Conservation (phyloP, 2,113 vertebrate species). For the Paradoxurus hermaphroditus region DNA sequence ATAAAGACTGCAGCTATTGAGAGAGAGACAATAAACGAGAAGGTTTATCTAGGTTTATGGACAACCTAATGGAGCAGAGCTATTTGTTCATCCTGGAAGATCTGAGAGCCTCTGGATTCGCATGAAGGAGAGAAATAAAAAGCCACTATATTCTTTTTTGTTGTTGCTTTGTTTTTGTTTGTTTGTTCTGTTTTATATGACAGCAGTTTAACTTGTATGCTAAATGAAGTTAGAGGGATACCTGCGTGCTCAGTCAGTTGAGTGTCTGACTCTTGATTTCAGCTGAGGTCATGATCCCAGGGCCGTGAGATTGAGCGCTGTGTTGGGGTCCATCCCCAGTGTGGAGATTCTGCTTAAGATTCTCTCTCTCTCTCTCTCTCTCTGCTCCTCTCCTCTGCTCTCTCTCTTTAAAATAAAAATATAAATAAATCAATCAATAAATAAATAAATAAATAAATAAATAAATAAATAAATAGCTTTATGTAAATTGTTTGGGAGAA, state of each 20-base stretch:
- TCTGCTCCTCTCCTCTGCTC: too few species aligned
- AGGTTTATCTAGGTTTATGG: background rate
- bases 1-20: background rate
- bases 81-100: background rate
- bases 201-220: background rate
- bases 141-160: background rate
- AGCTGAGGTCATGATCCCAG: too few species aligned
- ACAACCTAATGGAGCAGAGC: background rate
- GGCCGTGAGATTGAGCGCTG: too few species aligned
- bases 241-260: too few species aligned
- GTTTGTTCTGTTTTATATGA: background rate
- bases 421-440: too few species aligned
- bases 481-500: background rate
- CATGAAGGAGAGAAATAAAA: background rate
- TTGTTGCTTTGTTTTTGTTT: background rate
- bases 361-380: too few species aligned
- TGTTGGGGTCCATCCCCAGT: too few species aligned
- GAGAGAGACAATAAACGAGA: background rate
- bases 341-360: too few species aligned
- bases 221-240: background rate
- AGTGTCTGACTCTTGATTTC: too few species aligned
- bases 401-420: too few species aligned
- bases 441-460: too few species aligned
- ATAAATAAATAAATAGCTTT: background rate
- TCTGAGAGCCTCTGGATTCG: background rate